A percentile compares a stretch with the other conserved stretches of the same genome.
Evolutionary conservation across 2,113 vertebrate species (phyloP).

Genomic region (Ancistrus triradiatus): DNA sequence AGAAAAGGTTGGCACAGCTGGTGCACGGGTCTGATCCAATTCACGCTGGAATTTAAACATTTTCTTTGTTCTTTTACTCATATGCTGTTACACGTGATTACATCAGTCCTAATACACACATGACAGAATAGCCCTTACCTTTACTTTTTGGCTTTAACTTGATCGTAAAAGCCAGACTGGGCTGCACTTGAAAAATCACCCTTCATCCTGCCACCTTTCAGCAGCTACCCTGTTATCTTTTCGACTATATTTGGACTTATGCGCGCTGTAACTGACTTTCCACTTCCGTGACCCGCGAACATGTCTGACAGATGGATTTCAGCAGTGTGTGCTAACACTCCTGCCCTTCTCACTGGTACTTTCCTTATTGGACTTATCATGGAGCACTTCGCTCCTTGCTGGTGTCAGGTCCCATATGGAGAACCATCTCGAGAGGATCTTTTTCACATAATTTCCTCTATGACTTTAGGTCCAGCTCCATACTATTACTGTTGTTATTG

Average conservation of each 20-base stretch:
- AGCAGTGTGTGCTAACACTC: constrained; percentile 6
- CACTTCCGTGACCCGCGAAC: constrained; percentile 22
- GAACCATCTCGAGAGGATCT: background rate
- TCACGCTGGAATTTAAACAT: too few species aligned
- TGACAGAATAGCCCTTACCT: background rate
- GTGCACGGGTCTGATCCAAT: too few species aligned
- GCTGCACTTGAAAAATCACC: background rate
- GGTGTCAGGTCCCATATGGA: background rate
- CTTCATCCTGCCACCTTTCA: constrained; percentile 1
- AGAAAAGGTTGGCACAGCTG: too few species aligned
- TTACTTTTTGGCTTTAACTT: background rate
- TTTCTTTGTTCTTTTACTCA: background rate
- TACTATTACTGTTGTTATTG: background rate
- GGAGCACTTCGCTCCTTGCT: background rate
- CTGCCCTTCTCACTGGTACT: background rate
- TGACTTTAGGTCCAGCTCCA: background rate
- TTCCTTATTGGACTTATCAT: background rate
- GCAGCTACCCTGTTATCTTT: constrained; percentile 17
- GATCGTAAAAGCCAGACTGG: background rate
- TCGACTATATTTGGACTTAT: constrained; percentile 25
- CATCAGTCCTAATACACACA: constrained; percentile 4
- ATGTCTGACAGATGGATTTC: constrained; percentile 8
- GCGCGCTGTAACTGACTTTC: constrained; percentile 12
- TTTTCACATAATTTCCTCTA: background rate
- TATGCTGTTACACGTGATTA: background rate